Base-by-base conservation (phyloP, 2,888 invertebrate genomes). In the Hypsopygia costalis region DNA sequence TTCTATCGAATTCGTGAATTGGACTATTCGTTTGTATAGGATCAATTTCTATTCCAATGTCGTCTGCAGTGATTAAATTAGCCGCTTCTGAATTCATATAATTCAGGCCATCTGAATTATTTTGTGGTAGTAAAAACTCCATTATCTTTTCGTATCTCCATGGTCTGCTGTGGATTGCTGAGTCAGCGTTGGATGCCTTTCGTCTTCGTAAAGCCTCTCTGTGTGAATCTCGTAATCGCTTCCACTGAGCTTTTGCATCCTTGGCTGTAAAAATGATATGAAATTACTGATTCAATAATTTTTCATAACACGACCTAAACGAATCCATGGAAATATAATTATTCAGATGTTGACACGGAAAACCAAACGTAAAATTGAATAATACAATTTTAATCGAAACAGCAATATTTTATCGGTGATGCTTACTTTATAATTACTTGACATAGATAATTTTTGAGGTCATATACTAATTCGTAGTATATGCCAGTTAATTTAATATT, bases 111-210 rank as follows among this genome's bases (percentile, higher is more conserved):
- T 30, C 29, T 11, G 29, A 11, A 30, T 4, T n/a, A 8, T 0
- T 36, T 1, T 29, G 32, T 9, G 45, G 11, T 2, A 52, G 27
- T 1, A 58, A 16, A 25, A 58, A 60, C 11, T 47, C 47, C 58
- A 60, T 58, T 0, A 38, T 11, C 3, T 48, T 36, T 11, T 55
- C 58, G 33, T 55, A 58, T 38, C 55, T 60, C 60, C 60, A 60
- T 3, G 53, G 49, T 6, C 34, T 36, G 5, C 47, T 16, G 5
- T 40, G 35, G n/a, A 39, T 41, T 5, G 47, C 46, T 6, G 48
- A 22, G 11, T 37, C 33, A 6, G 43, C 44, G 4, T 27, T 30
- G 1, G 20, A 6, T 0, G 36, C 36, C 12, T 47, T 47, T 6
- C 58, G 43, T 8, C 58, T 41, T 5, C 60, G 37, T 31, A 55